These are phyloP conservation scores for Argyrosomus japonicus DNA, from an alignment of 2,113 vertebrate species.

Conservation along the genomic window DNA sequence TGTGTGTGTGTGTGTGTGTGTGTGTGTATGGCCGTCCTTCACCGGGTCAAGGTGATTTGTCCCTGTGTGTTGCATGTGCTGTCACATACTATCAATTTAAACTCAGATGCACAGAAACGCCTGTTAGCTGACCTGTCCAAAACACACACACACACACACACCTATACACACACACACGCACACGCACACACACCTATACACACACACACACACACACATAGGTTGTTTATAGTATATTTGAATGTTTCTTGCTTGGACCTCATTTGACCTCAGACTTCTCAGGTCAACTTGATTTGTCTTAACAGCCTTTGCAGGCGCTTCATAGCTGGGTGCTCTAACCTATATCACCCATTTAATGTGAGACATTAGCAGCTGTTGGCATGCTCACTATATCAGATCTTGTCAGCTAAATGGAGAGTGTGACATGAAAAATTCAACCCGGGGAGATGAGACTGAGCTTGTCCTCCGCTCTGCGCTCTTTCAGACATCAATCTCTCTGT, in stretches of 20 bases:
- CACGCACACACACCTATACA: not conserved
- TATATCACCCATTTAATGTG: conserved; percentile 42
- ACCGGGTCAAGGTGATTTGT: conserved; percentile 37
- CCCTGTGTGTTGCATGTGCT: conserved; percentile 20
- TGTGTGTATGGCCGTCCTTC: conserved; percentile 11
- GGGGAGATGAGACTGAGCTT: conserved; percentile 4
- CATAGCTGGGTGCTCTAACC: conserved; percentile 16
- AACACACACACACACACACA: not conserved
- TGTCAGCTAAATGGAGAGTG: conserved; percentile 43
- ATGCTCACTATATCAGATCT: conserved; percentile 44
- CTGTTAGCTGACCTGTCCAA: not conserved
- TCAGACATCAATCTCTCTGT: conserved; percentile 42
- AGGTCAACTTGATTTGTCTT: conserved; percentile 37
- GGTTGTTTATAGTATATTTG: not conserved
- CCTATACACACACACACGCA: not conserved
- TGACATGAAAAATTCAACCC: conserved; percentile 35
- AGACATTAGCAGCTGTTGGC: conserved; percentile 54
- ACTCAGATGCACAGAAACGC: not conserved
- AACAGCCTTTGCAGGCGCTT: conserved; percentile 24
- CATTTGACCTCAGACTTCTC: conserved; percentile 8
- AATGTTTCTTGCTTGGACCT: not conserved
- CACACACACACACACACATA: not conserved
- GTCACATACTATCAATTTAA: conserved; percentile 29
- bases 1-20: conserved; percentile 6
- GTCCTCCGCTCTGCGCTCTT: not conserved